Evolutionary conservation across 2,113 vertebrate species (phyloP), one percentile per base, ranked within the genome.

Genomic region (Chloropsis hardwickii): DNA sequence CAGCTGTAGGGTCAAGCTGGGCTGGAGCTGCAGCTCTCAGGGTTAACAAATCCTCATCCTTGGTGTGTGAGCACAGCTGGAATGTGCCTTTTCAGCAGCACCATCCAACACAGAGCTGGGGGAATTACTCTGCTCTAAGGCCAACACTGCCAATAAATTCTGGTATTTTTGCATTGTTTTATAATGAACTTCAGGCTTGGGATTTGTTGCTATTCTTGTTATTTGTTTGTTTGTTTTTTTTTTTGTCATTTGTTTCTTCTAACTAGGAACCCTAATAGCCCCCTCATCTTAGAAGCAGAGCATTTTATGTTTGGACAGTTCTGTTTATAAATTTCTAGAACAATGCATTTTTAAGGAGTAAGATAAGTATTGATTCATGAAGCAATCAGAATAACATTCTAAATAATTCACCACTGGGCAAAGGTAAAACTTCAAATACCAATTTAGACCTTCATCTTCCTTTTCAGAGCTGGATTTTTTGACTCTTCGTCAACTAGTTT

Each of bases 381-480:
- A 27, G 31, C 40, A 94, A 95, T 94, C 66, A 60, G 33, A 53
- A 21, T 33, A 88, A 76, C 42, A 40, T 12, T 51, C 24, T 72
- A 91, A 91, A 94, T 79, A 93, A 95, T 85, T 96, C 57, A 95
- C 60, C 28, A 24, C 33, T 56, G 69, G 44, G 82, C 69, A 86
- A 24, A 84, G 13, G 33, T 50, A 90, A 58, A 81, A 81, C 12
- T 29, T 58, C 39, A 50, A 70, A 64, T 15, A 69, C 40, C 17
- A 50, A 31, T 18, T 65, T 17, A 18, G 0, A 35, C 25, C 57
- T 53, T 31, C 71, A 60, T 2, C 35, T 25, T 44, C 48, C 71
- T 42, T 66, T 37, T 16, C 72, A 73, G 15, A 61, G n/a, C 12
- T 70, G 35, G 19, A 67, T 92, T 94, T 71, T 80, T 72, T 87